Evolutionary conservation across 2,113 vertebrate species (phyloP), one percentile per base, ranked within the genome.

Genomic region (Romanogobio albipinnatus): DNA sequence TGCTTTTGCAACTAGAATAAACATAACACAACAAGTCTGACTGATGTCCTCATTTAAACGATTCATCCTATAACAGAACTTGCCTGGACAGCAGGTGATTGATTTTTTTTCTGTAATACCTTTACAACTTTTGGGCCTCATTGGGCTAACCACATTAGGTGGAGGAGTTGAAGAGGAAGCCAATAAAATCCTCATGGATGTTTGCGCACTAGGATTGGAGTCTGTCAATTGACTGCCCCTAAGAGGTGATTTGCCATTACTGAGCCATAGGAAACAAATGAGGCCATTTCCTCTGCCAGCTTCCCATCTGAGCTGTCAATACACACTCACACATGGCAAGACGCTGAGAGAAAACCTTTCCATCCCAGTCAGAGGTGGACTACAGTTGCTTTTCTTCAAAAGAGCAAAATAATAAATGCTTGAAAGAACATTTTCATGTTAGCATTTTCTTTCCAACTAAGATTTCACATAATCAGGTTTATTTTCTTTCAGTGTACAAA

Each of bases 251-350:
- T 93, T 95, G 94, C 93, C 93, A 94, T 95, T 94, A 95, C 89
- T 39, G 91, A 87, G 91, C 91, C 93, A 90, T 86, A 88, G 90
- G 92, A 94, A 94, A 96, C 94, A 94, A 96, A 95, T 91, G 93
- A 94, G 93, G 91, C 90, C 93, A 91, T 92, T 96, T 96, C 93
- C 90, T 88, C 91, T 94, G 87, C 92, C 93, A 93, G 90, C 86
- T 86, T 92, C 90, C 89, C 90, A 90, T 93, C 91, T 91, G 91
- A 93, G 93, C 92, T 91, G 93, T 94, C 94, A 93, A 93, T 94
- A 96, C 93, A 91, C 74, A 86, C 93, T 93, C 89, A 71, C 91
- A 89, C 83, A 88, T 39, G 56, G 84, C 84, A 83, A 87, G 92
- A 90, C 74, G 88, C 89, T 90, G 90, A 90, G 77, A 78, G 82